Base-by-base conservation (phyloP, 2,113 vertebrate species). In the Amphiprion ocellaris region DNA sequence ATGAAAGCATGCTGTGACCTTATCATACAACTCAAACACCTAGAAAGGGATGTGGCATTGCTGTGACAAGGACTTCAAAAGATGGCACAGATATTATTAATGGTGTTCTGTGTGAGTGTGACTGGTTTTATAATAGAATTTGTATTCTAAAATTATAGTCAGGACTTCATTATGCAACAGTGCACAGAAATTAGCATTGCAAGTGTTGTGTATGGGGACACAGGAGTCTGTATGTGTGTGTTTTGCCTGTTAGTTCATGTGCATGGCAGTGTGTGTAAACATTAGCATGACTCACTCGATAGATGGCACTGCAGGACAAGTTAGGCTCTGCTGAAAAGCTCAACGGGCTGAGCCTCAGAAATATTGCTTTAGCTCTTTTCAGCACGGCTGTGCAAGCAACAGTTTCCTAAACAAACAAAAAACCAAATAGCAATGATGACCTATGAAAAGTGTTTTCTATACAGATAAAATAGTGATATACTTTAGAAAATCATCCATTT, bases 351-450 rank as follows among this genome's bases (percentile, higher is more conserved):
- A 86, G 84, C 77, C 72, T 81, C 64, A 65, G 74, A 72, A 88
- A 87, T 93, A 92, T 92, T 94, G 92, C 92, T 93, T 93, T 87
- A 83, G 89, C 88, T 87, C 75, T 86, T 91, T 90, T 87, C 80
- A 83, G 84, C 77, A 82, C 84, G 84, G 73, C 82, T 89, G 83
- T 85, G 85, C 83, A 89, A 87, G 83, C 87, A 62, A 85, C 81
- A 60, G 67, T 49, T 74, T 33, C n/a, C 15, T 17, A 68, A 53
- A 66, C 16, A 39, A n/a, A 44, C 1, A 44, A 54, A 62, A 26
- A 55, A 54, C 60, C 12, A 64, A 78, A 37, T 78, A 69, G 81
- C 75, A 69, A 37, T 82, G 62, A 75, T 84, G 78, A 69, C 79
- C 41, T 77, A 84, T 77, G 74, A 81, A 89, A 83, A 79, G 41